Evolutionary conservation across 2,797 vertebrate genomes (phyloP).

Genomic region (Xenentodon cancila): DNA sequence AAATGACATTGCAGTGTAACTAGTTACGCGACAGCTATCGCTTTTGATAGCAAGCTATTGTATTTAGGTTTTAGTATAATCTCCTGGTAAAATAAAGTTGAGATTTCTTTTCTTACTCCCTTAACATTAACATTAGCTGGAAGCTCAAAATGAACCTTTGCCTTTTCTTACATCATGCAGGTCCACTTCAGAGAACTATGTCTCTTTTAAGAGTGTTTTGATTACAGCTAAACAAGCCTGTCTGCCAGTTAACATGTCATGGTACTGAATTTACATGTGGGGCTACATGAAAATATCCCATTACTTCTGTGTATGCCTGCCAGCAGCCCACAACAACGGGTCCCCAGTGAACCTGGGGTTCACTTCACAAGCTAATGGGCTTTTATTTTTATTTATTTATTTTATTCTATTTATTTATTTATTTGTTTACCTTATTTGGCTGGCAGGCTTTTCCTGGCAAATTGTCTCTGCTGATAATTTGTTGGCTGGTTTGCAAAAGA

Average conservation of each 20-base stretch:
- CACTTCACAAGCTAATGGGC: conserved; percentile 65
- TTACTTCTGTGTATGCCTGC: conserved; percentile 56
- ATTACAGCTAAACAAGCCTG: conserved; percentile 45
- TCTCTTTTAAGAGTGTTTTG: conserved; percentile 26
- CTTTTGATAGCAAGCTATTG: background rate
- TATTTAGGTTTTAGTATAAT: background rate
- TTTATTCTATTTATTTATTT: background rate
- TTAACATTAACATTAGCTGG: background rate
- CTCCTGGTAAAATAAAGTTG: background rate
- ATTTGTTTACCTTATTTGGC: too few species aligned
- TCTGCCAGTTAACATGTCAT: conserved; percentile 49
- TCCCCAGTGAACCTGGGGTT: conserved; percentile 55
- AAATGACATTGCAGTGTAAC: too few species aligned
- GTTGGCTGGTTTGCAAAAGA: conserved; percentile 64
- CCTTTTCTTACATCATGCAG: conserved; percentile 5
- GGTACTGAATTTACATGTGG: conserved; percentile 52
- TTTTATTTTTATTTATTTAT: conserved; percentile 22
- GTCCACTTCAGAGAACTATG: background rate
- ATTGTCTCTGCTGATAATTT: conserved; percentile 66
- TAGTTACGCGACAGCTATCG: too few species aligned
- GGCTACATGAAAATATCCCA: conserved; percentile 63
- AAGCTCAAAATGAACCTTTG: background rate
- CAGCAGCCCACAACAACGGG: conserved; percentile 47
- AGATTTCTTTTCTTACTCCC: background rate
- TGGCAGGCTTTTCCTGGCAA: conserved; percentile 59